Base-by-base conservation (phyloP, 2,888 invertebrate genomes). In the Rhingia campestris region DNA sequence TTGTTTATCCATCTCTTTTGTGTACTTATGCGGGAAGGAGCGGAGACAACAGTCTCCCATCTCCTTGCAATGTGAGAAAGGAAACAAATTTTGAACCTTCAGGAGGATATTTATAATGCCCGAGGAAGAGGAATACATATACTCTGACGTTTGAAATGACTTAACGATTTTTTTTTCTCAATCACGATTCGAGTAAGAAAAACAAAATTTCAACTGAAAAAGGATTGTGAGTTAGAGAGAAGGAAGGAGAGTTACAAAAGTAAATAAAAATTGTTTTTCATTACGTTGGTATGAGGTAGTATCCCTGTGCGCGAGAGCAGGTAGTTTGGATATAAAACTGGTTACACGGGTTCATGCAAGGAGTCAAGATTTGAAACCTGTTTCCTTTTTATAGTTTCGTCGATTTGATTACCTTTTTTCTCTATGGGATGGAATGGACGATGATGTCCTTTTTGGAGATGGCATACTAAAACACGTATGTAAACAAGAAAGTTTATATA, bases 361-460 rank as follows among this genome's bases (percentile, higher is more conserved):
- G 80, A 84, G 74, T 66, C 58, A 30, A 72, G 66, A 75, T 54
- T 51, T 56, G 12, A 80, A 84, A 84, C 84, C 84, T 84, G 84
- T 84, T 84, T 74, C 37, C 12, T 14, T 74, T 22, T 22, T 22
- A 10, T 2, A 30, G 53, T 84, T 56, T 53, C 61, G 47, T 51
- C 35, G 47, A 51, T 35, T 12, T 41, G 56, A 56, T 43, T 22
- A 22, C 33, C 12, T 14, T 64, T 14, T 49, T 70, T 49, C 79
- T 67, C 70, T 59, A 64, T 75, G 59, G 53, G 56, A 51, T 14
- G 49, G 10, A 10, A 53, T 12, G 22, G 43, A 72, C 56, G 80
- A 75, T 84, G 84, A 69, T 77, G 77, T 77, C 84, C 84, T 84
- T 84, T 82, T 84, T 75, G 43, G 70, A 84, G 82, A 61, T 30